phyloP scores from a whole-genome alignment of 2,797 vertebrate genomes.

The Pantherophis vulpinus region DNA sequence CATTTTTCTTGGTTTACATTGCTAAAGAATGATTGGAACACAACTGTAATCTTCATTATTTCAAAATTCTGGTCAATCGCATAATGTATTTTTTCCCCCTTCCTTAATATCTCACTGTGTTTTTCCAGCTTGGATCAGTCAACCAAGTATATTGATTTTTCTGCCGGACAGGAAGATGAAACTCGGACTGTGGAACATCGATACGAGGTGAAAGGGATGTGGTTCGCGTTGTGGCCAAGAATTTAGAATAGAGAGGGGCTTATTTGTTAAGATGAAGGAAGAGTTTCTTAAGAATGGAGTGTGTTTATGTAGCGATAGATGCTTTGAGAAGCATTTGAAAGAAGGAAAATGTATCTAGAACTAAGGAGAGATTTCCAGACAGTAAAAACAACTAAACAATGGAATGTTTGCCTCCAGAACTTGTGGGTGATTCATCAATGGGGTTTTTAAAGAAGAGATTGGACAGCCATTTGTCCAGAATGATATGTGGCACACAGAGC shows the following conservation, averaged over 20 bases:
- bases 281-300: background rate
- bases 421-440: no score
- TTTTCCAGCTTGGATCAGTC: slow-evolving; percentile 67
- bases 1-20: background rate
- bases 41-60: background rate
- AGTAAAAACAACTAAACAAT: no score
- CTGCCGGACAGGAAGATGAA: slow-evolving; percentile 48
- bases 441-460: no score
- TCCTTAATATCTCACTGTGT: background rate
- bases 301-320: background rate
- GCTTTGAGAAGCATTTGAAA: background rate
- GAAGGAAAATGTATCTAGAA: background rate
- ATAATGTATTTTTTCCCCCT: background rate
- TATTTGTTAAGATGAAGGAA: background rate
- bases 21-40: background rate
- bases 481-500: no score
- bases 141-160: slow-evolving; percentile 78
- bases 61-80: background rate
- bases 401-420: no score
- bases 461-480: no score
- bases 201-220: slow-evolving; percentile 68
- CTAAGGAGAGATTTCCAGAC: no score
- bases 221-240: background rate
- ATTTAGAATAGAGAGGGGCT: background rate
- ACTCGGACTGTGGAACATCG: slow-evolving; percentile 68